A percentile compares a stretch with the other conserved stretches of the same genome.
These are phyloP conservation scores for Acanthochromis polyacanthus DNA, from an alignment of 2,113 vertebrate genomes.

Conservation along the genomic window DNA sequence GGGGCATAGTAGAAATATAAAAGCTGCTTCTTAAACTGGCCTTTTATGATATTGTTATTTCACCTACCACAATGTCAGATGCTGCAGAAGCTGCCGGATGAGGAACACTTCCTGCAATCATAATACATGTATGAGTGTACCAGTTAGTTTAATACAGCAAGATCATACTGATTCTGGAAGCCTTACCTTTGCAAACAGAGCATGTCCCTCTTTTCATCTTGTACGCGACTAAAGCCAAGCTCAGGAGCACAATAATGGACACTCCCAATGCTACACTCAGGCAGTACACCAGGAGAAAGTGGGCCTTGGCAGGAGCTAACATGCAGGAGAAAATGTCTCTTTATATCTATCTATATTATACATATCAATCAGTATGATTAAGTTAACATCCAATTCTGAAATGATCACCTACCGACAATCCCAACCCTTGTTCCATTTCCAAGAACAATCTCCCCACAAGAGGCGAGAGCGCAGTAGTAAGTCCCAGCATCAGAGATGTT, in stretches of 20 bases:
- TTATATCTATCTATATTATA: not conserved
- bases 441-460: constrained; percentile 65
- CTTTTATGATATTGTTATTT: not conserved
- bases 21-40: accelerated
- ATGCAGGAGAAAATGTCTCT: not conserved
- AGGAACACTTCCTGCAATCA: constrained; percentile 19
- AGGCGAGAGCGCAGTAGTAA: constrained; percentile 73
- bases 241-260: constrained; percentile 20
- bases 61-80: constrained; percentile 24
- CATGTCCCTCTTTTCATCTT: constrained; percentile 17
- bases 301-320: not conserved
- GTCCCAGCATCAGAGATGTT: constrained; percentile 23
- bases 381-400: not conserved
- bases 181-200: constrained; percentile 46
- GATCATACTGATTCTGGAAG: accelerated
- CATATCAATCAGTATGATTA: not conserved
- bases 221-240: constrained; percentile 26
- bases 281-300: not conserved
- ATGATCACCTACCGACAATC: constrained; percentile 36
- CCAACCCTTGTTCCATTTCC: constrained; percentile 52
- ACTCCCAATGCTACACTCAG: constrained; percentile 27
- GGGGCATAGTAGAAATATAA: not conserved
- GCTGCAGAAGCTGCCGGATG: constrained; percentile 5
- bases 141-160: accelerated
- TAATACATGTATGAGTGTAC: not conserved